Percentiles rank a stretch among this genome's conserved stretches.
Conservation (phyloP, 2,888 invertebrate genomes). For the Eumacrocentrus americanus region DNA sequence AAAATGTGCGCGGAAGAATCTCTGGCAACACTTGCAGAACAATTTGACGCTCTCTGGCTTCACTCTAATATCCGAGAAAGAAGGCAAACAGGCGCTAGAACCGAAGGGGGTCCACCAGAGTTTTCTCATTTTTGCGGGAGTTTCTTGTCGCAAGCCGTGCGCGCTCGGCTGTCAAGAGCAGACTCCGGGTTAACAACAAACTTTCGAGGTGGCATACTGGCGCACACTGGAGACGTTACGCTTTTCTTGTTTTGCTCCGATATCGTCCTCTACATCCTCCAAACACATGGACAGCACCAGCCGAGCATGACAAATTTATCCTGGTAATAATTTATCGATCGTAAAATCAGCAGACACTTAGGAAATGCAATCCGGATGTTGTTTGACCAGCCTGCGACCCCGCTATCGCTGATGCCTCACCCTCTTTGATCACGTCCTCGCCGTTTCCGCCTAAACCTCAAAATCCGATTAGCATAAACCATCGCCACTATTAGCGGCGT, state of each 20-base stretch:
- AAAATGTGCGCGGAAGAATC: not conserved
- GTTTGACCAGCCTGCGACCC: too few species aligned
- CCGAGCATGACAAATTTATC: too few species aligned
- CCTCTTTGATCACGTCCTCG: too few species aligned
- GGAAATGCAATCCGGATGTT: too few species aligned
- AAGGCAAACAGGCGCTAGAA: not conserved
- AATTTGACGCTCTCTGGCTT: conserved; percentile 17
- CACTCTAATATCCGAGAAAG: not conserved
- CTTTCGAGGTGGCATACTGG: conserved; percentile 6
- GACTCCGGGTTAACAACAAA: conserved; percentile 13
- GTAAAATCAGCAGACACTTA: too few species aligned
- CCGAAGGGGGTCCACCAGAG: conserved; percentile 26
- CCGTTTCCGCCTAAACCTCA: too few species aligned
- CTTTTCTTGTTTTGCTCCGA: conserved; percentile 1
- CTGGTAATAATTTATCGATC: too few species aligned
- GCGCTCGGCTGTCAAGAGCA: conserved; percentile 17
- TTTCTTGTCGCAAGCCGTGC: conserved; percentile 29
- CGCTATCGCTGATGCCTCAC: too few species aligned
- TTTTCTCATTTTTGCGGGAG: conserved; percentile 36
- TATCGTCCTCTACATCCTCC: not conserved
- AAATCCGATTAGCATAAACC: too few species aligned
- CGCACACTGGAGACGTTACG: conserved; percentile 8
- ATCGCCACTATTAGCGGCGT: too few species aligned
- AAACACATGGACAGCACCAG: not conserved
- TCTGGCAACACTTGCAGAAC: conserved; percentile 14